These are phyloP conservation scores for Terrapene triunguis DNA, from an alignment of 2,113 vertebrate species.

Conservation along the genomic window DNA sequence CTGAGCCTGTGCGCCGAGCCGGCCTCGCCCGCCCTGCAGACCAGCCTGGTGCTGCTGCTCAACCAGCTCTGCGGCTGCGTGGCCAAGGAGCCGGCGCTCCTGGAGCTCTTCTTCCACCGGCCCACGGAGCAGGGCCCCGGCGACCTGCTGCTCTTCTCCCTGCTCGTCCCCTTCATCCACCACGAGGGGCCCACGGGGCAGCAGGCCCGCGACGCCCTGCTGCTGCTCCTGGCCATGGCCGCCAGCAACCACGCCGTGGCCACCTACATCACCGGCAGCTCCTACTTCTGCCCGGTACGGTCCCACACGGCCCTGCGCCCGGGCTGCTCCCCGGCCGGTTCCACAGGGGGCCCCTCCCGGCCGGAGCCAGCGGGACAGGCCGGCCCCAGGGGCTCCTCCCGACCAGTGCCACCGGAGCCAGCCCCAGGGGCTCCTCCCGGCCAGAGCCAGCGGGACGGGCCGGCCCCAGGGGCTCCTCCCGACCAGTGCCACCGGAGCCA, in stretches of 20 bases:
- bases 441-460: too few species aligned
- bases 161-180: constrained; percentile 96
- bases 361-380: too few species aligned
- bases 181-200: constrained; percentile 93
- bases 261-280: constrained; percentile 92
- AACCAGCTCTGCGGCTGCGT: constrained; percentile 93
- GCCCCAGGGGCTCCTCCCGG: too few species aligned
- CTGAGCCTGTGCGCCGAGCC: constrained; percentile 88
- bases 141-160: constrained; percentile 94
- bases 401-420: too few species aligned
- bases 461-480: too few species aligned
- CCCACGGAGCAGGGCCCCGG: constrained; percentile 86
- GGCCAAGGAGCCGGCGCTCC: constrained; percentile 89
- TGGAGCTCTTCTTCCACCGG: constrained; percentile 92
- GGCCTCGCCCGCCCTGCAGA: constrained; percentile 83
- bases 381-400: too few species aligned
- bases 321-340: too few species aligned
- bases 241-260: constrained; percentile 89
- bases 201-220: constrained; percentile 93
- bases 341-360: too few species aligned
- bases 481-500: too few species aligned
- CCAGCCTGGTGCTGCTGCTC: constrained; percentile 93
- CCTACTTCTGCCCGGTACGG: constrained; percentile 97
- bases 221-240: constrained; percentile 95
- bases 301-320: neutral